phyloP scores from a whole-genome alignment of 2,888 invertebrate genomes.

The Neoitamus cyanurus region DNA sequence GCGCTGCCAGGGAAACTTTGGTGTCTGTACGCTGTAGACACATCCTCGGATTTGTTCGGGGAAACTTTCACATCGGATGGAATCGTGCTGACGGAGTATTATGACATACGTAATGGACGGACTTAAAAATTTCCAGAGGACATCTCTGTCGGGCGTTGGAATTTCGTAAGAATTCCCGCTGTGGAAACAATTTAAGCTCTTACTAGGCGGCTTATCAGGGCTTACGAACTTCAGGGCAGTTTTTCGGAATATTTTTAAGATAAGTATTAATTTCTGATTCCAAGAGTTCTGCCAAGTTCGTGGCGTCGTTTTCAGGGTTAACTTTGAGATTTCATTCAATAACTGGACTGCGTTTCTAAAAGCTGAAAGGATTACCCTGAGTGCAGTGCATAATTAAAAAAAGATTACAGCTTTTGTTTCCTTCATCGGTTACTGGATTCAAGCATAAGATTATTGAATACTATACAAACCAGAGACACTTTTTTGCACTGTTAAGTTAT shows the following conservation, averaged over 20 bases:
- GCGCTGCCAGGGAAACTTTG: background rate
- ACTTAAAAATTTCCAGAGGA: slow-evolving; percentile 4
- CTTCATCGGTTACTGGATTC: too few relatives aligned
- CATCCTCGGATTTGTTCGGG: background rate
- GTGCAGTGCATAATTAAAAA: too few relatives aligned
- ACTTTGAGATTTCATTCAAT: background rate
- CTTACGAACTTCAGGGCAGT: background rate
- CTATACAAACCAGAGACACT: too few relatives aligned
- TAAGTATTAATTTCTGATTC: background rate
- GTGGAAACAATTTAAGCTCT: slow-evolving; percentile 11
- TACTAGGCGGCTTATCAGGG: background rate
- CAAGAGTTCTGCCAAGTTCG: background rate
- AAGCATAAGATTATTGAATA: too few relatives aligned
- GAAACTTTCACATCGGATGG: background rate
- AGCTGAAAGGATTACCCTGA: background rate
- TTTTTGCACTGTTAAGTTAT: too few relatives aligned
- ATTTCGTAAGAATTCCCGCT: background rate
- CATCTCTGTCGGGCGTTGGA: background rate
- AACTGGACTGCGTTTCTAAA: background rate
- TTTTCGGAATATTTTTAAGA: background rate
- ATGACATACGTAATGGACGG: slow-evolving; percentile 16
- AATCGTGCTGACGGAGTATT: slow-evolving; percentile 18
- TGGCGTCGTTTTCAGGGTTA: background rate
- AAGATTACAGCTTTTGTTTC: too few relatives aligned
- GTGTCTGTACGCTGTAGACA: background rate